These are phyloP conservation scores for Loriculus beryllinus DNA, from an alignment of 2,797 vertebrate genomes.

Conservation along the genomic window DNA sequence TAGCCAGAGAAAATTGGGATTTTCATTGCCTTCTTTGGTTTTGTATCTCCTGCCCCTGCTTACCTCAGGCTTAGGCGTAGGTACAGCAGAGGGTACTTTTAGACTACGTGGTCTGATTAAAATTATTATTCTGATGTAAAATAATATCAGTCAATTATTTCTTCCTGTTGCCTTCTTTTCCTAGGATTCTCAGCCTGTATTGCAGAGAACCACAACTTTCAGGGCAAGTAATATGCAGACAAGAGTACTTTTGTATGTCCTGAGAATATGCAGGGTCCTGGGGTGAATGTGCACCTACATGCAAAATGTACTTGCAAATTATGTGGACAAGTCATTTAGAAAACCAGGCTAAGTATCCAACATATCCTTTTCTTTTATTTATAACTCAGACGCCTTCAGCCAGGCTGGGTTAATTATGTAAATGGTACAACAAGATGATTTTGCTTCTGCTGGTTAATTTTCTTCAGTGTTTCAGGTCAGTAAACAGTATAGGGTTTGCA, in stretches of 20 bases:
- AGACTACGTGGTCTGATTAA: neutral
- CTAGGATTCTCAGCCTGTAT: neutral
- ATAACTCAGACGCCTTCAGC: neutral
- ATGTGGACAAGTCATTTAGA: neutral
- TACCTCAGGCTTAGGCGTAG: neutral
- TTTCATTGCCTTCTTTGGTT: neutral
- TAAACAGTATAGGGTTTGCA: neutral
- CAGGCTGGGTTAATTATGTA: conserved; percentile 10
- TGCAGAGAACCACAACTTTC: neutral
- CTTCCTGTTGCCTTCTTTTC: neutral
- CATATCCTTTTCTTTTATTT: conserved; percentile 27
- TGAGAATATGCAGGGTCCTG: neutral
- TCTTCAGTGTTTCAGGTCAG: neutral
- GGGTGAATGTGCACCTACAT: neutral
- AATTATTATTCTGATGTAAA: neutral
- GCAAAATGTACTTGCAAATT: neutral
- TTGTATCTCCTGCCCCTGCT: neutral
- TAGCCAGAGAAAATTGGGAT: neutral
- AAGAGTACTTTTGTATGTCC: neutral
- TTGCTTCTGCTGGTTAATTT: neutral
- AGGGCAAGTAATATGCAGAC: neutral
- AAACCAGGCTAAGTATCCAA: neutral
- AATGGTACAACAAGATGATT: neutral
- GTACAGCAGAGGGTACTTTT: neutral
- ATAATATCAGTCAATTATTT: neutral